These are phyloP conservation scores for Drosophila kohkoa DNA, from an alignment of 1,140 invertebrate genomes.

Conservation along the genomic window DNA sequence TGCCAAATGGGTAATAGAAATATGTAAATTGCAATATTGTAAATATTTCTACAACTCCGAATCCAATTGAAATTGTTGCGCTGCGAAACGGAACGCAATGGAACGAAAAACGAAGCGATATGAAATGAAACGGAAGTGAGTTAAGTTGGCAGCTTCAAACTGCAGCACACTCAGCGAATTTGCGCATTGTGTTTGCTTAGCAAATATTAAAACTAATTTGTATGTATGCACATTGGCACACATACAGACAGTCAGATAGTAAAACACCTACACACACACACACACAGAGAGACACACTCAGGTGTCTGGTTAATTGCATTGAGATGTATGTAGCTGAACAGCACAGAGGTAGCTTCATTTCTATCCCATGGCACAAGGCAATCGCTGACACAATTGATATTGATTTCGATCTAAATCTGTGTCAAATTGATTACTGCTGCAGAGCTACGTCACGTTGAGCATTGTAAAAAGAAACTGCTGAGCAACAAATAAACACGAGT, in stretches of 20 bases:
- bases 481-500: slow-evolving; percentile 17
- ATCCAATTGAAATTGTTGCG: slow-evolving; percentile 18
- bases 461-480: slow-evolving; percentile 16
- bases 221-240: slow-evolving; percentile 11
- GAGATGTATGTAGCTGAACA: slow-evolving; percentile 2
- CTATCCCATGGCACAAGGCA: slow-evolving; percentile 44
- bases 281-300: neutral
- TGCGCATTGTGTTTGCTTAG: slow-evolving; percentile 14
- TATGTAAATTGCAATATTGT: slow-evolving; percentile 32
- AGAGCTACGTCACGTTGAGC: slow-evolving; percentile 41
- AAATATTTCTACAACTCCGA: slow-evolving; percentile 19
- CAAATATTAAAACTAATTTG: slow-evolving; percentile 51
- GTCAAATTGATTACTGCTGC: slow-evolving; percentile 72
- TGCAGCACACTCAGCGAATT: slow-evolving; percentile 18
- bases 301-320: slow-evolving; percentile 48
- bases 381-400: slow-evolving; percentile 56
- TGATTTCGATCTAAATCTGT: slow-evolving; percentile 74
- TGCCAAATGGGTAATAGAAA: slow-evolving; percentile 39
- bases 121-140: slow-evolving; percentile 37
- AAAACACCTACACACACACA: neutral
- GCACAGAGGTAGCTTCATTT: slow-evolving; percentile 11
- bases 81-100: slow-evolving; percentile 1
- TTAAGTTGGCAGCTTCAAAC: slow-evolving; percentile 23
- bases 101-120: neutral
- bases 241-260: neutral